Evolutionary conservation across 2,797 vertebrate genomes (phyloP).

Genomic region (Eulemur albifrons): DNA sequence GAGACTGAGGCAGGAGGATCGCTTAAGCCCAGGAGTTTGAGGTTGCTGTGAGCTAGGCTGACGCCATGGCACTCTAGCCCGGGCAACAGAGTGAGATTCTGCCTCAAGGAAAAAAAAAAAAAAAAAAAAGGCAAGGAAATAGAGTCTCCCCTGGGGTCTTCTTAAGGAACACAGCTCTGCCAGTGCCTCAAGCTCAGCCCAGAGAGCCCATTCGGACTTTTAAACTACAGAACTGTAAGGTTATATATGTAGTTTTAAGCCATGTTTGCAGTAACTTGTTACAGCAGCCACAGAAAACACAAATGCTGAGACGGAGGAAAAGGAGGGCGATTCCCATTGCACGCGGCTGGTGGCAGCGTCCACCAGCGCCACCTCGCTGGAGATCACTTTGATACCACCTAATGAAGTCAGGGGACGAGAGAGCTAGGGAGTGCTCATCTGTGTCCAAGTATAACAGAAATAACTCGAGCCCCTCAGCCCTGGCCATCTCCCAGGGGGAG

Average conservation of each 20-base stretch:
- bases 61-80: too few relatives aligned
- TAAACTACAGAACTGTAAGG: too few relatives aligned
- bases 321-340: accelerated
- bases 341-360: neutral
- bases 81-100: too few relatives aligned
- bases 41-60: too few relatives aligned
- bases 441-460: too few relatives aligned
- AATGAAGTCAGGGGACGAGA: too few relatives aligned
- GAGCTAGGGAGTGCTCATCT: too few relatives aligned
- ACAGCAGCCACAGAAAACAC: accelerated
- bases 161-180: too few relatives aligned
- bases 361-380: accelerated
- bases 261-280: accelerated
- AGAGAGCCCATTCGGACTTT: neutral
- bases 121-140: neutral
- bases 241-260: neutral
- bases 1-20: too few relatives aligned
- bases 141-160: accelerated
- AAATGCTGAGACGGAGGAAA: neutral
- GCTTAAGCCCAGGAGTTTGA: too few relatives aligned
- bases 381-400: neutral
- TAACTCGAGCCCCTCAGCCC: too few relatives aligned
- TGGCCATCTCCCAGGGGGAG: accelerated
- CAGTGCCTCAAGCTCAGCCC: accelerated
- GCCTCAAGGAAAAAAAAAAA: too few relatives aligned